A percentile compares a stretch with the other conserved stretches of the same genome.
phyloP scores from a whole-genome alignment of 2,113 vertebrate genomes.

The Apus apus region DNA sequence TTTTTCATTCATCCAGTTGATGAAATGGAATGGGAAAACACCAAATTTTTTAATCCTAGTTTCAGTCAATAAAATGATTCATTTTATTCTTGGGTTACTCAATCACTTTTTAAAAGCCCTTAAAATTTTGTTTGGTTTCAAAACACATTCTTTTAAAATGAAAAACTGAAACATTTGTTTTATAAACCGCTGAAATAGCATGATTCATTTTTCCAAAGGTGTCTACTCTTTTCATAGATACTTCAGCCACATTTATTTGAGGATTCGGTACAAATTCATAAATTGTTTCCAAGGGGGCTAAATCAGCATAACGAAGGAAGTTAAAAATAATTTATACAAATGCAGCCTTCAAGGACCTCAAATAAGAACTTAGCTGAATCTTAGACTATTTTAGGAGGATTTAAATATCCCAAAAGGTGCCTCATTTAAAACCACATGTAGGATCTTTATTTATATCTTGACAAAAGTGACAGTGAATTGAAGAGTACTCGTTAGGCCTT shows the following conservation, averaged over 20 bases:
- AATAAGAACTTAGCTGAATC: conserved; percentile 50
- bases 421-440: not conserved
- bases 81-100: not conserved
- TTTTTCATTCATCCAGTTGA: not conserved
- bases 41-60: not conserved
- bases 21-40: not conserved
- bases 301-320: not conserved
- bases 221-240: not conserved
- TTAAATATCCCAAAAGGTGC: conserved; percentile 14
- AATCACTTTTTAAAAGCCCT: not conserved
- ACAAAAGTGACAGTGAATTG: not conserved
- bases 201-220: not conserved
- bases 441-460: not conserved
- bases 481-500: not conserved
- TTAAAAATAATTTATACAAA: conserved; percentile 23
- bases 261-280: not conserved
- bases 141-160: not conserved
- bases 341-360: conserved; percentile 40
- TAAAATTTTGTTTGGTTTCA: not conserved
- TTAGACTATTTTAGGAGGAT: conserved; percentile 53
- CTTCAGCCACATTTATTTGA: not conserved
- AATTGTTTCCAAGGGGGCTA: not conserved
- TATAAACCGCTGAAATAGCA: not conserved
- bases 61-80: not conserved
- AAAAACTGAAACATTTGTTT: not conserved